These are phyloP conservation scores for Psittacula derbiana DNA, from an alignment of 2,797 vertebrate genomes.

Conservation along the genomic window DNA sequence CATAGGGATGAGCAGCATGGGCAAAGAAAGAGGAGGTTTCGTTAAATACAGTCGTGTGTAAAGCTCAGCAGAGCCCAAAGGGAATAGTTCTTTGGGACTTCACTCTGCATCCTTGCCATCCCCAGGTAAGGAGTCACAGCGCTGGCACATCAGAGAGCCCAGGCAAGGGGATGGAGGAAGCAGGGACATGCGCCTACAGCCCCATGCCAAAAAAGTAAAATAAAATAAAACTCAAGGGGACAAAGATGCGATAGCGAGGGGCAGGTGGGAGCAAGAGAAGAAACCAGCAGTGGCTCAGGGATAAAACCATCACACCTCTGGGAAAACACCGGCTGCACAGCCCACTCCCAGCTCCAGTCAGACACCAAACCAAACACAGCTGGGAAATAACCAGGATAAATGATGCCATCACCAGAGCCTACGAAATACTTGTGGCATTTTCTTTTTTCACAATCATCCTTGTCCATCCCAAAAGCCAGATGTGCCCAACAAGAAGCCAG, in stretches of 20 bases:
- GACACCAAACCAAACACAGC: not conserved
- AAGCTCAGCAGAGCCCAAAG: not conserved
- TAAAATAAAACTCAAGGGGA: not conserved
- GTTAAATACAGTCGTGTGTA: not conserved
- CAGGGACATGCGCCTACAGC: not conserved
- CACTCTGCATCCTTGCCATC: not conserved
- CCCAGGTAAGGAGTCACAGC: rapidly evolving
- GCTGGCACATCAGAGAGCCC: rapidly evolving
- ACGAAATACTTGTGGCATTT: not conserved
- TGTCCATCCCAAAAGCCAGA: not conserved
- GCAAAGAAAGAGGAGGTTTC: not conserved
- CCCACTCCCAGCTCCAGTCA: rapidly evolving
- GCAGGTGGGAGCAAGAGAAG: not conserved
- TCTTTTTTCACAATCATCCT: not conserved
- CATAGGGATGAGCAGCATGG: rapidly evolving
- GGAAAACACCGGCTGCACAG: rapidly evolving
- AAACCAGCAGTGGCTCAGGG: not conserved
- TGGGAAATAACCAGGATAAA: not conserved
- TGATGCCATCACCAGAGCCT: rapidly evolving
- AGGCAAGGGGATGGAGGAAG: rapidly evolving
- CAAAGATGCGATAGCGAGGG: not conserved
- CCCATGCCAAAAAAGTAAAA: not conserved
- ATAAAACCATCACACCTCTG: not conserved
- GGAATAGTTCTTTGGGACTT: not conserved
- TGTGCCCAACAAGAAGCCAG: constrained; percentile 8